These are phyloP conservation scores for Theodoxus fluviatilis DNA, from an alignment of 2,888 invertebrate species.

Conservation along the genomic window DNA sequence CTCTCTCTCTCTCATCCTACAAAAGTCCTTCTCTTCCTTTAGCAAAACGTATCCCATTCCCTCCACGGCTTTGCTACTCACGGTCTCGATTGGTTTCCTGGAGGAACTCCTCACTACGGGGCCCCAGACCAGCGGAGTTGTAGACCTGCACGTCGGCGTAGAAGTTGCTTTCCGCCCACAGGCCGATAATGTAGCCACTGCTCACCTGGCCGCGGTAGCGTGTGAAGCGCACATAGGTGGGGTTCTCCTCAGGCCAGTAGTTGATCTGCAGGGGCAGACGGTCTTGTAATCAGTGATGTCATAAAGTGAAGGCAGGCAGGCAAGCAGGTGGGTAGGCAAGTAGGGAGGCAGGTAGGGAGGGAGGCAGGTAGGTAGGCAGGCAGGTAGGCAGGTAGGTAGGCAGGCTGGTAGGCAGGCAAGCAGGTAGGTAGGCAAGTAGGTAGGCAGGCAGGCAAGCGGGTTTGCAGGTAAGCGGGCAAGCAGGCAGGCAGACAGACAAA, in stretches of 20 bases:
- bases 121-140: constrained; percentile 93
- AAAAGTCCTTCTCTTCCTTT: not conserved
- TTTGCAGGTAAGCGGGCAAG: no score
- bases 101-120: constrained; percentile 86
- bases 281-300: no score
- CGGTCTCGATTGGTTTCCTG: constrained; percentile 64
- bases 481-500: no score
- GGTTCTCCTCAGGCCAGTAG: constrained; percentile 33
- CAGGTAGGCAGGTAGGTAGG: no score
- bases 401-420: no score
- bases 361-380: no score
- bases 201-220: constrained; percentile 75
- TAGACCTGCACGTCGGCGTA: constrained; percentile 92
- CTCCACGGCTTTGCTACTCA: constrained; percentile 29
- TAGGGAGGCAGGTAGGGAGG: no score
- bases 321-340: no score
- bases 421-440: no score
- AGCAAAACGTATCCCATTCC: not conserved
- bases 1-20: no score
- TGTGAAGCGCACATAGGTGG: constrained; percentile 21
- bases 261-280: constrained; percentile 37
- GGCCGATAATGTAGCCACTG: constrained; percentile 89
- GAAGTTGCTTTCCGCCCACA: constrained; percentile 90
- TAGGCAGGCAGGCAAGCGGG: no score
- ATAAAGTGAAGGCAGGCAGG: no score